Base-by-base conservation (phyloP, 2,888 invertebrate species). In the Nomada fabriciana region DNA sequence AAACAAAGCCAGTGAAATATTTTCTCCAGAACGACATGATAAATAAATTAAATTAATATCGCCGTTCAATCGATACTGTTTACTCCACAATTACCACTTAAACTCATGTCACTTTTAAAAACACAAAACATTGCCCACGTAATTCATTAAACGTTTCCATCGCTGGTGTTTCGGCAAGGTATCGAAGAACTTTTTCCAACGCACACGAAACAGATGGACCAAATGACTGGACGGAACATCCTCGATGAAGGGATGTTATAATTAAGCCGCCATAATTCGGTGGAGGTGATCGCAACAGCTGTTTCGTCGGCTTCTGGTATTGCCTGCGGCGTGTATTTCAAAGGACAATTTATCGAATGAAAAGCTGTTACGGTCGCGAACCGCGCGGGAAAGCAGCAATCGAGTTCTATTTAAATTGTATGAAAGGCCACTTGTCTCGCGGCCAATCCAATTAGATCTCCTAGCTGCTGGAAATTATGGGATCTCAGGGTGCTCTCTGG, bases 371-470 rank as follows among this genome's bases (percentile, higher is more conserved):
- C 81, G 53, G 64, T 64, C 47, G n/a, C 59, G 59, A 69, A 68
- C 60, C 70, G 65, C 64, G 70, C 70, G 50, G 53, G 64, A 55
- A 36, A 72, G 25, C 47, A 20, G 64, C 76, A 63, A 63, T 63
- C 80, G 61, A 52, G 43, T 59, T 60, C 72, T 83, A 76, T 79
- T 86, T 63, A 71, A 80, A 79, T 83, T 82, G 73, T 70, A 83
- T 70, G 77, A 85, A 85, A 77, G 50, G 29, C 67, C 70, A 77
- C 72, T 85, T 73, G 73, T 77, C 77, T 59, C 47, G 63, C 29
- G 63, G 71, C 72, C 76, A 60, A 85, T 83, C 75, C 83, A 68
- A 85, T 85, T 76, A 64, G 80, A 73, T 69, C 69, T 73, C 63
- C 69, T 83, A 57, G 43, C 76, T 52, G 60, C 67, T 74, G 42